A percentile compares a stretch with the other conserved stretches of the same genome.
phyloP scores from a whole-genome alignment of 2,888 invertebrate genomes.

The Andrena chrysosceles region DNA sequence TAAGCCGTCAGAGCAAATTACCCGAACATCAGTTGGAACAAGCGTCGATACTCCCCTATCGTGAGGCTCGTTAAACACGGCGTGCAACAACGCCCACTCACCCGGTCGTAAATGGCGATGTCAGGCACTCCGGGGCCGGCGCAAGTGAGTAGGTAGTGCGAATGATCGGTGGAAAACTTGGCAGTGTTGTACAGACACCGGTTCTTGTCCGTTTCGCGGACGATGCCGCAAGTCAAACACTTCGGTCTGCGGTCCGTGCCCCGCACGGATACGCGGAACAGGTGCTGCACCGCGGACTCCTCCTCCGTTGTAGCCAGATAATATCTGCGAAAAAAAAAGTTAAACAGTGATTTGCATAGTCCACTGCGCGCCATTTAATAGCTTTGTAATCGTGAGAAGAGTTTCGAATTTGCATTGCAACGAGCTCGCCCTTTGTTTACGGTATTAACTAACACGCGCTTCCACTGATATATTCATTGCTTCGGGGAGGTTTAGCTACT shows the following conservation, averaged over 20 bases:
- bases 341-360: conserved; percentile 41
- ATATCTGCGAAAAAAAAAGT: conserved; percentile 87
- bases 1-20: not conserved
- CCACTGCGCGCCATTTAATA: conserved; percentile 26
- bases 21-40: not conserved
- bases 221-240: conserved; percentile 92
- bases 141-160: conserved; percentile 91
- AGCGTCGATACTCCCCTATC: not conserved
- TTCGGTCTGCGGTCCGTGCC: conserved; percentile 84
- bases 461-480: not conserved
- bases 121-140: conserved; percentile 94
- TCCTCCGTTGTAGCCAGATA: conserved; percentile 92
- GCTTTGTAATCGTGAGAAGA: conserved; percentile 50
- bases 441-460: conserved; percentile 9
- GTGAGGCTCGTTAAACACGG: not conserved
- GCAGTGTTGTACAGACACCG: conserved; percentile 90
- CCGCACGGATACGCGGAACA: conserved; percentile 90
- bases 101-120: conserved; percentile 87
- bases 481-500: not conserved
- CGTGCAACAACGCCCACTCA: conserved; percentile 78
- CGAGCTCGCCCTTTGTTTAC: conserved; percentile 39
- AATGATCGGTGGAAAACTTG: conserved; percentile 88
- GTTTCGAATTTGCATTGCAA: conserved; percentile 49
- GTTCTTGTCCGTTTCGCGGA: conserved; percentile 85
- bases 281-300: conserved; percentile 92